These are phyloP conservation scores for Coregonus suidteri DNA, from an alignment of 2,797 vertebrate genomes.

Conservation along the genomic window DNA sequence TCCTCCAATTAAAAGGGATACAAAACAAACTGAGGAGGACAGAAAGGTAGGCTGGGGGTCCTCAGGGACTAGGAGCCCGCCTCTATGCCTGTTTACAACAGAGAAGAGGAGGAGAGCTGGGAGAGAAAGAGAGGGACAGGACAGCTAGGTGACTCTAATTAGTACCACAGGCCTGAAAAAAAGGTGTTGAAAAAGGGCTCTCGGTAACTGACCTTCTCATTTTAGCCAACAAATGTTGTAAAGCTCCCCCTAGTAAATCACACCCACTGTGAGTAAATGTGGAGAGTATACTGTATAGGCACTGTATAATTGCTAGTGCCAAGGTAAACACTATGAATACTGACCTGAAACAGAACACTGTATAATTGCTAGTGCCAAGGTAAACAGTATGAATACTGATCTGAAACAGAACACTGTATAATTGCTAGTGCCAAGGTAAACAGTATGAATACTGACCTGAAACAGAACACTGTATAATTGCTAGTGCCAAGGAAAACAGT, in stretches of 20 bases:
- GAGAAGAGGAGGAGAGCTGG: background rate
- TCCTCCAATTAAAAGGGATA: constrained; percentile 1
- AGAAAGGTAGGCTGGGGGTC: background rate
- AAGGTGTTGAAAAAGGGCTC: background rate
- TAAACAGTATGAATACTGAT: too few relatives aligned
- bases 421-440: too few relatives aligned
- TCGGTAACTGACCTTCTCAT: too few relatives aligned
- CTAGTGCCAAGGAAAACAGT: too few relatives aligned
- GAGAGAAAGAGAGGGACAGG: constrained; percentile 51
- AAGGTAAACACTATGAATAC: background rate
- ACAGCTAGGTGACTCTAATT: constrained; percentile 60
- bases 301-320: background rate
- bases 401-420: too few relatives aligned
- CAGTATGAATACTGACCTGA: too few relatives aligned
- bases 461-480: too few relatives aligned
- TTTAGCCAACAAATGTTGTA: too few relatives aligned
- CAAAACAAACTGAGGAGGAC: constrained; percentile 1
- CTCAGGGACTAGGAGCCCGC: background rate
- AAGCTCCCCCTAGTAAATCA: background rate
- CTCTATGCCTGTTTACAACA: background rate
- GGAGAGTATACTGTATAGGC: background rate
- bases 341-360: background rate
- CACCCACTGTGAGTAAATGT: background rate
- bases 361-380: too few relatives aligned
- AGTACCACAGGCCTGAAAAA: background rate